Evolutionary conservation across 2,113 vertebrate species (phyloP).

Genomic region (Capreolus pygargus): DNA sequence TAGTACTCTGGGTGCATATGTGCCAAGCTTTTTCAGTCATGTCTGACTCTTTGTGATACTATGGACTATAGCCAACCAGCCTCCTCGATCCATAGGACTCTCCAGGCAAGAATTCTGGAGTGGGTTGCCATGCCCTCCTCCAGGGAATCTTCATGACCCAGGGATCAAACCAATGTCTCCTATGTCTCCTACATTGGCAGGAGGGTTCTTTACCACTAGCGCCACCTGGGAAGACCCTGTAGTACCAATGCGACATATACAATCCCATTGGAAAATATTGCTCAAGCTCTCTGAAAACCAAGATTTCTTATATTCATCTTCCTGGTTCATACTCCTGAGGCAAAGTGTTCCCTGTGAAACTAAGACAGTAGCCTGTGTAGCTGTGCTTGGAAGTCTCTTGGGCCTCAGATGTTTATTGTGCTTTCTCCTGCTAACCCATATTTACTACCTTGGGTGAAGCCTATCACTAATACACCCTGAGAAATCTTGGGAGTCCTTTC

Average conservation of each 20-base stretch:
- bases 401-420: background rate
- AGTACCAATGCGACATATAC: background rate
- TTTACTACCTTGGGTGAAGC: background rate
- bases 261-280: background rate
- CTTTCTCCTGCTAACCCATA: background rate
- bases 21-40: background rate
- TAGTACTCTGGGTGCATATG: background rate
- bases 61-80: background rate
- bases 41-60: background rate
- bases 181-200: background rate
- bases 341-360: background rate
- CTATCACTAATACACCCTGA: background rate
- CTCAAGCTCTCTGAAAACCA: background rate
- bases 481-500: background rate
- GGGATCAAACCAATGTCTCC: background rate
- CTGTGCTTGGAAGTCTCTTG: background rate
- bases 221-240: background rate
- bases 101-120: background rate
- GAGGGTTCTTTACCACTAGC: background rate
- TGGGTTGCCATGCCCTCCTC: background rate
- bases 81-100: background rate
- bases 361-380: background rate
- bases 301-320: background rate
- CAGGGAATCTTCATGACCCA: background rate
- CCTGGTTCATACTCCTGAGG: background rate